Base-by-base conservation (phyloP, 2,888 invertebrate genomes). In the Hydroisotoma schaefferi region DNA sequence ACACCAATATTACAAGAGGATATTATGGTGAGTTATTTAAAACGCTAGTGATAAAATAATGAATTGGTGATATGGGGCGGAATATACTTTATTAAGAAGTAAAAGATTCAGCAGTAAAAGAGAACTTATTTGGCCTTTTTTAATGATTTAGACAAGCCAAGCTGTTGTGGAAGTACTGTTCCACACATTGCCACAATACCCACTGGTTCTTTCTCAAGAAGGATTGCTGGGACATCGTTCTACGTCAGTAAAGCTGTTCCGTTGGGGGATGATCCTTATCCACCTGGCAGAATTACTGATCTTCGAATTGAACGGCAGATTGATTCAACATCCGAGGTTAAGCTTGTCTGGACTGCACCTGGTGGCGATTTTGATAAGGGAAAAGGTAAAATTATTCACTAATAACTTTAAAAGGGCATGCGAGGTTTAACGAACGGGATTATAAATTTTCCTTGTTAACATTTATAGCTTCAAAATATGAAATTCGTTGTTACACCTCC, bases 321-420 rank as follows among this genome's bases (percentile, higher is more conserved):
- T 47, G 73, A 73, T 48, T 71, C 70, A 26, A 63, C 69, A 8
- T 69, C 72, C 23, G 70, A 74, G 61, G 73, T 76, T 26, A 74
- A 74, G 51, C 63, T 76, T 22, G 71, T 71, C 43, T 76, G 76
- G 76, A 75, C 75, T 22, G 75, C 76, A 15, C 75, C 76, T 18
- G 76, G 76, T 20, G 75, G 75, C 6, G 74, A 76, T 62, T 73
- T 73, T 55, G 76, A 76, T 65, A 69, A 72, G 61, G 76, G 76
- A 51, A 73, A 68, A 74, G 76, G 75, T 75, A 46, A 22, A 25
- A 23, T 25, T 43, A 15, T 33, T 40, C 40, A 40, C n/a, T n/a
- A 40, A 8, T 15, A 40, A 15, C 5, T 40, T 33, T 15, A 10
- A 33, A 33, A 33, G 15, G 18, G 18, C 18, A 6, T 8, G n/a